Evolutionary conservation across 2,888 invertebrate genomes (phyloP), one percentile per base, ranked within the genome.

Genomic region (Leucoma salicis): DNA sequence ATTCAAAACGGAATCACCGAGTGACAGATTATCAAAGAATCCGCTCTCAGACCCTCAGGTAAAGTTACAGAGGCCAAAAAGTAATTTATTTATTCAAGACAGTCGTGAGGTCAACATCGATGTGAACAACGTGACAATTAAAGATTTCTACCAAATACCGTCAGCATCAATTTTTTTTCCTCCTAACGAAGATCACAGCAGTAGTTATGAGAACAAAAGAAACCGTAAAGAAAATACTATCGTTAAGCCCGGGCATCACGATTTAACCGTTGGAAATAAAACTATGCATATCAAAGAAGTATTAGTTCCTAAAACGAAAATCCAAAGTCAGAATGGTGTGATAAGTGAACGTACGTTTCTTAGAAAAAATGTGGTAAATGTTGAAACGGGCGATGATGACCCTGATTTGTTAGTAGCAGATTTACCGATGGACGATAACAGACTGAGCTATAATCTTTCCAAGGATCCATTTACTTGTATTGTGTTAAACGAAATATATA

Each of bases 391-490:
- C 3, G 7, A 31, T 15, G 15, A 31, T 13, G 15, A n/a, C 12
- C 11, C 2, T 2, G 82, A 83, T 59, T 78, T 70, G 39, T 46
- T 77, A 5, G 55, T 80, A n/a, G 74, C 79, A 57, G 76, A 74
- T 29, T 35, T 58, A 15, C 55, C 67, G 2, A 43, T 53, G 12
- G 60, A 52, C 35, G 59, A 45, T 31, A 41, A 61, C 16, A 35
- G 53, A 25, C 71, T 64, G 29, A 70, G 45, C 15, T 75, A 75
- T 33, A 81, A 77, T 39, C 36, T 55, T 0, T 64, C 76, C 1
- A 31, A 41, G 1, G 50, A 54, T 35, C 57, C 66, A 0, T 65
- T 61, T 13, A 50, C 54, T 36, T 88, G 87, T 50, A 39, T 53
- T 3, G 15, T 44, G 10, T 42, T 83, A 24, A 55, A 58, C 35